phyloP scores from a whole-genome alignment of 92 coral and sea anemone genomes.

The Porites lobata region DNA sequence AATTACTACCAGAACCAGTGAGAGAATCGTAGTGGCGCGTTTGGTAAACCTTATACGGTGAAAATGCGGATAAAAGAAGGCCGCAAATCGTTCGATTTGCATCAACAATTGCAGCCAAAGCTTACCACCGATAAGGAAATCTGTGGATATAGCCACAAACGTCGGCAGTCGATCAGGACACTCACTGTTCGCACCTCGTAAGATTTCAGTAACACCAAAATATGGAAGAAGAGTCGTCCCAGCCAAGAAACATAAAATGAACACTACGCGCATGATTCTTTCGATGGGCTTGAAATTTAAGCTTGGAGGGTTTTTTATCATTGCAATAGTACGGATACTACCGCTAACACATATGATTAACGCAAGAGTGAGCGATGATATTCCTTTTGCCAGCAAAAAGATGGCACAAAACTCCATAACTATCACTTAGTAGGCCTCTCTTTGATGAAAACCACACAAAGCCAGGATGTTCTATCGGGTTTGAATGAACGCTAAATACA shows the following conservation, averaged over 20 bases:
- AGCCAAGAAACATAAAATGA: slow-evolving; percentile 9
- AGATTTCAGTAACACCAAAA: slow-evolving; percentile 43
- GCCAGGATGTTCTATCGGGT: neutral
- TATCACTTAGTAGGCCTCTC: too few species aligned
- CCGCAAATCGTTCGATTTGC: slow-evolving; percentile 15
- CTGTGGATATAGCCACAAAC: neutral
- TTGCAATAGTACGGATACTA: slow-evolving; percentile 1
- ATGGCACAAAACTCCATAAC: slow-evolving; percentile 15
- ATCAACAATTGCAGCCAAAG: slow-evolving; percentile 17
- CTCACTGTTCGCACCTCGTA: neutral
- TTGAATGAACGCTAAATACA: too few species aligned
- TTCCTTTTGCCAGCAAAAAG: slow-evolving; percentile 19
- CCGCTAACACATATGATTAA: neutral
- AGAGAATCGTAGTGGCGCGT: neutral
- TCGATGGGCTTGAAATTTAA: slow-evolving; percentile 16
- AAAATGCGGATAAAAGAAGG: slow-evolving; percentile 21
- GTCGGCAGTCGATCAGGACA: neutral
- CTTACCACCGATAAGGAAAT: slow-evolving; percentile 30
- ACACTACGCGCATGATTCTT: neutral
- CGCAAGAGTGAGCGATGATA: neutral
- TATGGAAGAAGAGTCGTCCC: slow-evolving; percentile 34
- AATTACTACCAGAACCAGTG: neutral
- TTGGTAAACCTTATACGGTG: slow-evolving; percentile 36
- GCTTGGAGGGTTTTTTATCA: slow-evolving; percentile 24
- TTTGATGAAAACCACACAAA: neutral